Percentiles rank a stretch among this genome's conserved stretches.
These are phyloP conservation scores for Eubucco bourcierii DNA, from an alignment of 2,113 vertebrate species.

Conservation along the genomic window DNA sequence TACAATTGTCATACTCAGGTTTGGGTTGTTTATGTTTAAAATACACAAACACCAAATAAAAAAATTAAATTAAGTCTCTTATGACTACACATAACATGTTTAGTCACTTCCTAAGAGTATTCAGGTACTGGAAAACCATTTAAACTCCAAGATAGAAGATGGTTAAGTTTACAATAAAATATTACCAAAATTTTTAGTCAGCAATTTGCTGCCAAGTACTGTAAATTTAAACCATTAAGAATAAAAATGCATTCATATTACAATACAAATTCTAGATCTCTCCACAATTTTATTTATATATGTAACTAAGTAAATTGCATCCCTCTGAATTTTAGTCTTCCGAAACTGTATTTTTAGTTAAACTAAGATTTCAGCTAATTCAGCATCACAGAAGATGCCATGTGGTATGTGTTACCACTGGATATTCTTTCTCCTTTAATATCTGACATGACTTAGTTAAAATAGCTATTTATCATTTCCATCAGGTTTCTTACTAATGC, in stretches of 20 bases:
- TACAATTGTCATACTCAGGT: not conserved
- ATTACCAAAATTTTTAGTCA: not conserved
- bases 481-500: not conserved
- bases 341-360: not conserved
- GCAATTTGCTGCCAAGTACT: not conserved
- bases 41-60: not conserved
- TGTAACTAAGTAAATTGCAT: not conserved
- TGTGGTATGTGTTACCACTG: fast-evolving
- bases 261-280: not conserved
- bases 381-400: not conserved
- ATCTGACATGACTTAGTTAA: not conserved
- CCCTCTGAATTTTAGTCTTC: not conserved
- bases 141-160: not conserved
- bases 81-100: fast-evolving
- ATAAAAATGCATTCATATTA: not conserved
- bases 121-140: not conserved
- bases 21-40: not conserved
- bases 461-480: not conserved
- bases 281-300: not conserved
- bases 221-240: not conserved
- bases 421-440: not conserved
- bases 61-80: not conserved
- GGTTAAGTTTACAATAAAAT: not conserved
- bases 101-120: too few species aligned
- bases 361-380: not conserved